A percentile compares a stretch with the other conserved stretches of the same genome.
These are phyloP conservation scores for Trachythela sp. DNA, from an alignment of 64 coral and sea anemone genomes.

Conservation along the genomic window DNA sequence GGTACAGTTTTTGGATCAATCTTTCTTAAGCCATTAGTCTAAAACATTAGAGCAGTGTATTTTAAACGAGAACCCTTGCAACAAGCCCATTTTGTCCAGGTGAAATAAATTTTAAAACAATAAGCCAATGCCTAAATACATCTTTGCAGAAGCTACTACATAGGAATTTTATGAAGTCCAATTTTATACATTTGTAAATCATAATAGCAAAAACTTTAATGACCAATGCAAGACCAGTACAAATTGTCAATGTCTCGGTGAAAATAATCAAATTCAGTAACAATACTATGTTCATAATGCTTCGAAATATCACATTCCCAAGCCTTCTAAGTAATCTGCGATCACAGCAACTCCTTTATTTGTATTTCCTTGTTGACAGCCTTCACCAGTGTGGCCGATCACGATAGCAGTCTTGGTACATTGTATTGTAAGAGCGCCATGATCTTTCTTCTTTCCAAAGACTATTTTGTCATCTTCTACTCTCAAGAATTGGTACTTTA, in stretches of 20 bases:
- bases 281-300: neutral
- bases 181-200: neutral
- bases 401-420: slow-evolving; percentile 70
- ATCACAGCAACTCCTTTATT: slow-evolving; percentile 83
- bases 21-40: neutral
- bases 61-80: neutral
- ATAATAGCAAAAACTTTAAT: neutral
- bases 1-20: neutral
- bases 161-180: neutral
- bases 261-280: neutral
- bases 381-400: slow-evolving; percentile 47
- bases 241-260: neutral
- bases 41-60: neutral
- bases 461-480: slow-evolving; percentile 66
- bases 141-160: neutral
- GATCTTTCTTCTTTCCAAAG: slow-evolving; percentile 43
- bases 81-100: neutral
- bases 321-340: slow-evolving; percentile 73
- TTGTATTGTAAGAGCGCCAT: slow-evolving; percentile 57
- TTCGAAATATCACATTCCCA: slow-evolving; percentile 48
- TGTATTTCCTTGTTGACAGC: slow-evolving; percentile 60
- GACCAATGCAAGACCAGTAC: neutral
- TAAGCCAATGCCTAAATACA: neutral
- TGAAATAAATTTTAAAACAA: neutral
- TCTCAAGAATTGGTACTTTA: slow-evolving; percentile 65